Evolutionary conservation across 2,888 invertebrate genomes (phyloP), one percentile per base, ranked within the genome.

Genomic region (Phanerotoma sp.): DNA sequence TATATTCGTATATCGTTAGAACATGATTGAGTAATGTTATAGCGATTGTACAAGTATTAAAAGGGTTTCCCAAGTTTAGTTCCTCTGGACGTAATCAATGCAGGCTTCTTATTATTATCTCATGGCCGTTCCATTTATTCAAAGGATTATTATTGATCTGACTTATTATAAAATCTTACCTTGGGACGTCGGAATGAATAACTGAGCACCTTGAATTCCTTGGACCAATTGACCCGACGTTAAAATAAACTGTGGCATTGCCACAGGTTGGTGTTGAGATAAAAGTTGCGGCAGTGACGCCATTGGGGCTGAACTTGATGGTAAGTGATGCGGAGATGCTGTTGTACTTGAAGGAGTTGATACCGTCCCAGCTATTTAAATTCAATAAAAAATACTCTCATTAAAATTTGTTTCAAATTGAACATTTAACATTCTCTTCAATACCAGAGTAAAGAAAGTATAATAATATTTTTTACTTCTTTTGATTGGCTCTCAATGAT

Each of bases 131-230:
- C 25, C 25, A 25, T 25, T 25, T 25, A 25, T 25, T 25, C 9
- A 20, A 20, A 40, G 18, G 9, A 40, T 10, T 20, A 22, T 10
- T 20, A 11, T 40, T n/a, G n/a, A 21, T 18, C 5, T 18, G 15
- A 30, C 41, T 25, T 2, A 21, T 10, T 13, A 6, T 4, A 46
- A 37, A 30, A 45, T 46, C 70, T 74, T 79, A 93, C 94, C 94
- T 85, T 94, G 93, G 60, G 95, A 93, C 51, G 96, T 96, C 48
- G 96, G 96, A 80, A 96, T 96, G 69, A 96, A 86, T 54, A 96
- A 84, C 75, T 96, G 96, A 42, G 94, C 93, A 11, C 93, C 93
- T 79, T 94, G 94, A 67, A 94, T 93, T 64, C 93, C 93, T 77
- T 93, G 93, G 57, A 93, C 89, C 72, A 94, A 84, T 79, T 94